Evolutionary conservation across 1,140 invertebrate species (phyloP).

Genomic region (Trichogramma pretiosum): DNA sequence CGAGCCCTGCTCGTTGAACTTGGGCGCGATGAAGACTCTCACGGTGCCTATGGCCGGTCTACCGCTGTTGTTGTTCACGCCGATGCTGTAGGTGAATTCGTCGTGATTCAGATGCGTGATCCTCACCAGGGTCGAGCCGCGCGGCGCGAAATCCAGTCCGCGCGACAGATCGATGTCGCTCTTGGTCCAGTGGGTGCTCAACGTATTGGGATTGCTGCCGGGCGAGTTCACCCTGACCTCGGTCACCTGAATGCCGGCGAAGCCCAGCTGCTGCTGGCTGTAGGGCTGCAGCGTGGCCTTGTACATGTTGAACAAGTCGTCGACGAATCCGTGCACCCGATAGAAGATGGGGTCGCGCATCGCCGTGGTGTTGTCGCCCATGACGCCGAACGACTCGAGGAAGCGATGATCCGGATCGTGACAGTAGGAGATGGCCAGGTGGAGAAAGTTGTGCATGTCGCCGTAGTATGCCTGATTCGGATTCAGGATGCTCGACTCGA

Average conservation of each 20-base stretch:
- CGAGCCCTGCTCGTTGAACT: slow-evolving; percentile 57
- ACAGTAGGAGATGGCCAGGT: slow-evolving; percentile 55
- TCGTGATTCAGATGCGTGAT: slow-evolving; percentile 69
- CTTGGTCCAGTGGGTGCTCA: slow-evolving; percentile 62
- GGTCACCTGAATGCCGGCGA: slow-evolving; percentile 52
- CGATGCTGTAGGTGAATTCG: slow-evolving; percentile 56
- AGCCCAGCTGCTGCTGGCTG: slow-evolving; percentile 53
- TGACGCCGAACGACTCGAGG: slow-evolving; percentile 57
- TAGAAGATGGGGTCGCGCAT: slow-evolving; percentile 82
- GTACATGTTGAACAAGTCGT: slow-evolving; percentile 69
- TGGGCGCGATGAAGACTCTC: slow-evolving; percentile 67
- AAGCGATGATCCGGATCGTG: slow-evolving; percentile 66
- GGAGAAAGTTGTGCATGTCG: slow-evolving; percentile 63
- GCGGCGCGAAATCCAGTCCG: slow-evolving; percentile 66
- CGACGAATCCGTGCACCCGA: slow-evolving; percentile 71
- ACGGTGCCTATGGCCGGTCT: slow-evolving; percentile 55
- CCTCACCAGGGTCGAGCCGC: slow-evolving; percentile 58
- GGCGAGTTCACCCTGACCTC: slow-evolving; percentile 44
- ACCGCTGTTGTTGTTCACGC: slow-evolving; percentile 54
- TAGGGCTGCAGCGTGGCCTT: slow-evolving; percentile 63
- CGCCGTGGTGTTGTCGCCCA: slow-evolving; percentile 63
- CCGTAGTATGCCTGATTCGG: slow-evolving; percentile 62
- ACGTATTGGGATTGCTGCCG: slow-evolving; percentile 5
- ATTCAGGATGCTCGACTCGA: slow-evolving; percentile 62
- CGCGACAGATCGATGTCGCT: slow-evolving; percentile 64